phyloP scores from a whole-genome alignment of 2,797 vertebrate species.

The Bovichtus diacanthus region DNA sequence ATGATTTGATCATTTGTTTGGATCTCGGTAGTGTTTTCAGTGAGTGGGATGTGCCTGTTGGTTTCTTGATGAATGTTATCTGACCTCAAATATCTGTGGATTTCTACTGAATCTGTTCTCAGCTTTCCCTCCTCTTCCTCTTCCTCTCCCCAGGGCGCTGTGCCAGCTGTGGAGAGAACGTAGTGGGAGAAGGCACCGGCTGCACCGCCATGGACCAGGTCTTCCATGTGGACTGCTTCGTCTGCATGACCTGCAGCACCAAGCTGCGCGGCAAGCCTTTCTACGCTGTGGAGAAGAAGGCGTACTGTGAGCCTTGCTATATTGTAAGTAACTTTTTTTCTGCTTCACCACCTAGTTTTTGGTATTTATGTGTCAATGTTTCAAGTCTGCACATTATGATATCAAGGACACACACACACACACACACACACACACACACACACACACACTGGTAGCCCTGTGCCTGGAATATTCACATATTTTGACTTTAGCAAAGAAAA shows the following conservation, averaged over 20 bases:
- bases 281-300: conserved; percentile 98
- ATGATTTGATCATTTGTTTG: not conserved
- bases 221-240: conserved; percentile 96
- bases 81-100: conserved; percentile 27
- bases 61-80: conserved; percentile 14
- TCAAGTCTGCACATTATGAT: conserved; percentile 29
- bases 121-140: conserved; percentile 42
- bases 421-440: too few species aligned
- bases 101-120: conserved; percentile 26
- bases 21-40: not conserved
- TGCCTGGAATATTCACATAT: conserved; percentile 23
- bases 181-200: conserved; percentile 96
- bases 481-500: too few species aligned
- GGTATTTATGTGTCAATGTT: conserved; percentile 19
- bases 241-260: conserved; percentile 92
- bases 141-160: conserved; percentile 89
- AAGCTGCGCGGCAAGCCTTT: conserved; percentile 97
- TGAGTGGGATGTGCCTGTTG: not conserved
- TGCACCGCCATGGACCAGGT: conserved; percentile 99
- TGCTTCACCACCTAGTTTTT: conserved; percentile 10
- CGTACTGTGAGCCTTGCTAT: conserved; percentile 98
- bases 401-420: too few species aligned
- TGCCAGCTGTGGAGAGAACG: conserved; percentile 96
- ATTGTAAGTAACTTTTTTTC: conserved; percentile 88
- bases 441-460: not conserved